Base-by-base conservation (phyloP, 2,888 invertebrate genomes). In the Chrysolina haemoptera region DNA sequence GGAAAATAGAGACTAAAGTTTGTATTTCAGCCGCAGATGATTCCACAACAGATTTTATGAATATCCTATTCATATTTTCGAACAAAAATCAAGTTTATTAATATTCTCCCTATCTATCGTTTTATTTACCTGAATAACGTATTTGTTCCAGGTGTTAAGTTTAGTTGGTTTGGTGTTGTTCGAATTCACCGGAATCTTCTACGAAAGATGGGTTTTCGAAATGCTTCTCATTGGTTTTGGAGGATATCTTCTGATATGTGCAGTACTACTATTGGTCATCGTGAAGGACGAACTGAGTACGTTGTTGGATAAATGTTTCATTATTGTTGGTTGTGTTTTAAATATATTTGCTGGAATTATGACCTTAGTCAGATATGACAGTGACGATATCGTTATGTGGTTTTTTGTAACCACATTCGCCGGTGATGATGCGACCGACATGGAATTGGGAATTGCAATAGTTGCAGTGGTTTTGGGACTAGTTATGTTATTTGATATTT, bases 171-270 rank as follows among this genome's bases (percentile, higher is more conserved):
- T 74, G 22, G 22, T 68, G 8, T 20, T 74, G 18, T 40, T 74
- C 12, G 70, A 74, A 16, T 46, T 66, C 1, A 46, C 62, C 6
- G 27, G 35, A 16, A 6, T 70, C 20, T 74, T 67, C 43, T 74
- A 53, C 48, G 66, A 53, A 35, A 55, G 70, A 64, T 67, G 74
- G 67, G 59, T 62, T 27, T 70, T 63, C 50, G 73, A 70, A 55
- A 73, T 70, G 62, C 59, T 73, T 5, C 11, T 73, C 16, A 40
- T 73, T 1, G 41, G 62, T n/a, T 62, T 70, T 1, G 74, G 74
- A 16, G 74, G 70, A n/a, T 74, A 67, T 27, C 62, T 74, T 14
- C 55, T 74, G 11, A 74, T 74, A 43, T 74, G 62, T 20, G 20
- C 12, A 11, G 70, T 62, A 11, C 40, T 74, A 10, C 20, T 70